A percentile compares a stretch with the other conserved stretches of the same genome.
Conservation (phyloP, 2,888 invertebrate species). For the Drosophila leonis region DNA sequence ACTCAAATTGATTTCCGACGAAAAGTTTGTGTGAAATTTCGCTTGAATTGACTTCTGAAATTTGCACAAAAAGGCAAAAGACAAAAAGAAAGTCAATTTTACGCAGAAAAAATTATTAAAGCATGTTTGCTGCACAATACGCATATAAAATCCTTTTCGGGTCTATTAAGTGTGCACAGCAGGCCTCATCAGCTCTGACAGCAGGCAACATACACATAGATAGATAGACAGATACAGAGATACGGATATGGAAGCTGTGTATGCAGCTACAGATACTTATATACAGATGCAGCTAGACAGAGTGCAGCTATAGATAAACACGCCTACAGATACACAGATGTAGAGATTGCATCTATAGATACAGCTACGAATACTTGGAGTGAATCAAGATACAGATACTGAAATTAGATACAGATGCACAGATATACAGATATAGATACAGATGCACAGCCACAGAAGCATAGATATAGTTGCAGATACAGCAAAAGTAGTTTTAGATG, state of each 20-base stretch:
- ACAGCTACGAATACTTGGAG: not conserved
- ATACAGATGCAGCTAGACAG: not conserved
- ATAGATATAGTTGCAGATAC: not conserved
- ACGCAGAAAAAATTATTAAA: not conserved
- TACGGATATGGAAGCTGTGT: not conserved
- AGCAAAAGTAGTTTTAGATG: not conserved
- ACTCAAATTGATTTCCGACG: not conserved
- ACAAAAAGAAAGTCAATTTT: not conserved
- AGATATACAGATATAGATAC: not conserved
- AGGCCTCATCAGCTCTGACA: not conserved
- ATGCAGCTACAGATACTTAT: not conserved
- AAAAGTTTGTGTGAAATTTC: not conserved
- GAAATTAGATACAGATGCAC: not conserved
- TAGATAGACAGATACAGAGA: no score
- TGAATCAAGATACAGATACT: not conserved
- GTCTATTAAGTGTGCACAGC: constrained; percentile 1
- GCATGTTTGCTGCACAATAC: not conserved
- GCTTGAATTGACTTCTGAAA: not conserved
- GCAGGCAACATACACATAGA: not conserved
- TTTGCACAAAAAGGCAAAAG: not conserved
- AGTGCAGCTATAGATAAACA: not conserved
- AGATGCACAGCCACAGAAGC: not conserved
- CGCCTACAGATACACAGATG: not conserved
- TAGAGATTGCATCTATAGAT: not conserved
- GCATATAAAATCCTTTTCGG: not conserved